Evolutionary conservation across 2,113 vertebrate species (phyloP).

Genomic region (Gymnorhina tibicen): DNA sequence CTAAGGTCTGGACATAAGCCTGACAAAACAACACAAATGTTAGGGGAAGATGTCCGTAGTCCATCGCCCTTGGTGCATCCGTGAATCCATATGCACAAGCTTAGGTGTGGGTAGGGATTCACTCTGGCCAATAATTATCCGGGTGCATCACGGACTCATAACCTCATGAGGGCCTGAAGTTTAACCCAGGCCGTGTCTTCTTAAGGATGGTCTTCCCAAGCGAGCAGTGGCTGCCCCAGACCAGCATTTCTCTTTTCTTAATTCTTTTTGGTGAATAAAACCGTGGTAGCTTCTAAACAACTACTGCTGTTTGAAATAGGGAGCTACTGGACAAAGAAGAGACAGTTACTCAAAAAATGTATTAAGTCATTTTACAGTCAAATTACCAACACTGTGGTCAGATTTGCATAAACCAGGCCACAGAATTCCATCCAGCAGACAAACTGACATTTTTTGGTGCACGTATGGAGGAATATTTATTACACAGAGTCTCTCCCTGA

Average conservation of each 20-base stretch:
- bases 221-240: background rate
- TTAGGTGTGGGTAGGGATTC: background rate
- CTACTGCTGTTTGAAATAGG: background rate
- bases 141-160: background rate
- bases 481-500: background rate
- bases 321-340: background rate
- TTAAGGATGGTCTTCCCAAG: background rate
- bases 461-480: background rate
- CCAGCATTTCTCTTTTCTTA: background rate
- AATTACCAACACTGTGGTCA: background rate
- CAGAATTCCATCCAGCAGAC: background rate
- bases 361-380: background rate
- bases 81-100: accelerated
- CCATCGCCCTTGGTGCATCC: background rate
- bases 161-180: background rate
- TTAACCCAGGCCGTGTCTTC: background rate
- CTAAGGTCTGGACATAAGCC: background rate
- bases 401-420: background rate
- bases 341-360: background rate
- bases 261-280: background rate
- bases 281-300: background rate
- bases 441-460: background rate
- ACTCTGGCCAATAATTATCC: background rate
- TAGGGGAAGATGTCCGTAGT: background rate
- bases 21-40: background rate